phyloP scores from a whole-genome alignment of 1,140 invertebrate genomes.

The Cheumatopsyche charites region DNA sequence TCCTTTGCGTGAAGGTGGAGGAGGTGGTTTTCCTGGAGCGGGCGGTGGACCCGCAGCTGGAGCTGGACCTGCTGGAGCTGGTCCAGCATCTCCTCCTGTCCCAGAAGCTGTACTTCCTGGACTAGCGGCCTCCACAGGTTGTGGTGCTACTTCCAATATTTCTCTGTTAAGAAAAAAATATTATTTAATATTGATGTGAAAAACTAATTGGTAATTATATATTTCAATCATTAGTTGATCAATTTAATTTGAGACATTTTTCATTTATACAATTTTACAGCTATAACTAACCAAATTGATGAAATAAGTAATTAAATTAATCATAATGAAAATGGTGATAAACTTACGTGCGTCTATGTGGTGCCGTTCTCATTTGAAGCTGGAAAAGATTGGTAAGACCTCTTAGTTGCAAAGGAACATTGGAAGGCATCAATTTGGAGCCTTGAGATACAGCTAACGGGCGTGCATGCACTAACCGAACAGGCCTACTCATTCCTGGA shows the following conservation, averaged over 20 bases:
- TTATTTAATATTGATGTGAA: background rate
- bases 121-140: constrained; percentile 17
- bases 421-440: background rate
- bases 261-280: background rate
- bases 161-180: constrained; percentile 14
- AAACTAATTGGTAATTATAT: background rate
- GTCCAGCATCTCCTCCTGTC: constrained; percentile 22
- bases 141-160: constrained; percentile 6
- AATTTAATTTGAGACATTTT: background rate
- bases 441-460: constrained; percentile 15
- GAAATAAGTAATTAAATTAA: background rate
- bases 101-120: constrained; percentile 12
- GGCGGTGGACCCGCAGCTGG: constrained; percentile 29
- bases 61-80: constrained; percentile 21
- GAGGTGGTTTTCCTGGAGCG: constrained; percentile 31
- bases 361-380: constrained; percentile 17
- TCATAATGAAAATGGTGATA: background rate
- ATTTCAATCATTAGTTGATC: background rate
- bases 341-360: constrained; percentile 11
- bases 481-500: constrained; percentile 6
- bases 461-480: constrained; percentile 13
- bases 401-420: constrained; percentile 20
- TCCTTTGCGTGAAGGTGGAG: constrained; percentile 37
- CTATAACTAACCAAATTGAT: background rate
- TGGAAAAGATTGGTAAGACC: constrained; percentile 19